phyloP scores from a whole-genome alignment of 2,888 invertebrate species.

The Lithophane socia region DNA sequence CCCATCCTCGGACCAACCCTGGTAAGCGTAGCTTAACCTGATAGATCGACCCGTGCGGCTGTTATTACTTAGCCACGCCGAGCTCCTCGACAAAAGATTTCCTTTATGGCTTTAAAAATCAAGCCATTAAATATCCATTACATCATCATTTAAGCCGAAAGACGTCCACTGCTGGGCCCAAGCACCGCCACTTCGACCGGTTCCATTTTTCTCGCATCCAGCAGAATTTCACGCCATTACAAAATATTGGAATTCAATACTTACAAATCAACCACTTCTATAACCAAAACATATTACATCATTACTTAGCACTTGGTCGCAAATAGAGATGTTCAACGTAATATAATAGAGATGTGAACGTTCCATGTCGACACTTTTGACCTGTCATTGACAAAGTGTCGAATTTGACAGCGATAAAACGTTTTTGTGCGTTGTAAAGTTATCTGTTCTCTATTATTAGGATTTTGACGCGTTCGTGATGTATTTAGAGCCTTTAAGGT shows the following conservation, averaged over 20 bases:
- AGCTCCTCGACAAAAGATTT: not conserved
- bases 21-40: too few species aligned
- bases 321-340: conserved; percentile 72
- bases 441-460: conserved; percentile 67
- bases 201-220: not conserved
- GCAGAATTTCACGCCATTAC: not conserved
- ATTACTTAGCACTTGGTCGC: conserved; percentile 75
- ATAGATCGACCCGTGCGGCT: too few species aligned
- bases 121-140: not conserved
- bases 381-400: conserved; percentile 65
- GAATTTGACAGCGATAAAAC: conserved; percentile 69
- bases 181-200: not conserved
- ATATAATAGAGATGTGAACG: conserved; percentile 74
- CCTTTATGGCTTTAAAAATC: too few species aligned
- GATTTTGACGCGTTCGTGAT: conserved; percentile 56
- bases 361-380: conserved; percentile 69
- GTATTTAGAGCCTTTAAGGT: conserved; percentile 57
- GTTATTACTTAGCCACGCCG: too few species aligned
- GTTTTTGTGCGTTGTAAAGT: conserved; percentile 64
- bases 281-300: conserved; percentile 68
- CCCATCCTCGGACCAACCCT: too few species aligned
- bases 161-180: not conserved
- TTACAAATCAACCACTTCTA: conserved; percentile 14
- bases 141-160: not conserved
- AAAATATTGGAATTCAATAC: not conserved